Evolutionary conservation across 2,113 vertebrate species (phyloP), one percentile per base, ranked within the genome.

Genomic region (Acinonyx jubatus): DNA sequence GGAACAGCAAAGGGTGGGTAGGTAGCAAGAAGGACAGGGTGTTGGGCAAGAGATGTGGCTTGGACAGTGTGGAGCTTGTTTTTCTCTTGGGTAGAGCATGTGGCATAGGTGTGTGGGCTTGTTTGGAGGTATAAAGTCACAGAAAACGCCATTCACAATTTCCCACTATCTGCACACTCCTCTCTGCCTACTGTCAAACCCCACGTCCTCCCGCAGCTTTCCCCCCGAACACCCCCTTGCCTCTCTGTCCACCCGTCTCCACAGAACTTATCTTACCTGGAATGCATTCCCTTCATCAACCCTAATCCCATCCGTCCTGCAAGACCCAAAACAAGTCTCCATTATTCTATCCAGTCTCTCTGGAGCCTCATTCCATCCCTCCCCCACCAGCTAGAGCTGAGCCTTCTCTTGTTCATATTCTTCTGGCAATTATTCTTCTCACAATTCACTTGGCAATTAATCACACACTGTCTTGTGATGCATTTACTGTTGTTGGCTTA

Each of bases 371-470:
- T 73, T 87, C 68, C 57, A 52, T 9, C 41, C 27, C 29, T 52
- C 61, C 36, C 55, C 85, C 71, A 48, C 19, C 14, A 84, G 78
- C 29, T 38, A 95, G 76, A 78, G 55, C 18, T 6, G 25, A 86
- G 57, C 31, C 19, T 63, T 94, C 57, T 38, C 45, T 87, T 31
- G 33, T 88, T 97, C 92, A 52, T 78, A 71, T 50, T 71, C 74
- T 93, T 83, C 55, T 81, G 90, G 89, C 57, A 95, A 92, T 96
- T 97, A 87, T 84, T 97, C 92, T 97, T 96, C 94, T 94, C 97
- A 97, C 94, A 96, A 97, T 92, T 97, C 96, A 95, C 80, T 96
- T 96, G 90, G 92, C 80, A 94, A 98, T 97, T 98, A 97, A 97
- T 98, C 95, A 91, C 55, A 78, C 36, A 88, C 74, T 96, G 94